Base-by-base conservation (phyloP, 2,888 invertebrate species). In the Cerceris rybyensis region DNA sequence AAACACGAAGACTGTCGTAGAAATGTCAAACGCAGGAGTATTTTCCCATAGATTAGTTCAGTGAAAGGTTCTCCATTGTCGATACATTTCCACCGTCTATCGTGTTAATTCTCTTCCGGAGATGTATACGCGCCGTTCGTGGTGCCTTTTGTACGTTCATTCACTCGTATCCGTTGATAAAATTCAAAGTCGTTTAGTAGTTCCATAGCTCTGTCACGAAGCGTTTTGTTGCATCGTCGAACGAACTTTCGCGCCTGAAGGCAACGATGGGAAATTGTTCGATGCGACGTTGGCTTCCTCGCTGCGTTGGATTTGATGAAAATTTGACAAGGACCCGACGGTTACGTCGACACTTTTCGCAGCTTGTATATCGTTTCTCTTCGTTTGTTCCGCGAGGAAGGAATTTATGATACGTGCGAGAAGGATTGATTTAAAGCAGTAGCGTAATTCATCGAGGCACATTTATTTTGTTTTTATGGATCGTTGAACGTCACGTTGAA, bases 211-310 rank as follows among this genome's bases (percentile, higher is more conserved):
- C 67, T 43, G 72, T 80, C 68, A 68, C 75, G 75, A 61, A 80
- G 71, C 68, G 58, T 42, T 73, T 58, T 73, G 72, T 65, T 49
- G 72, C 69, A 67, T 58, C 70, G 46, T 82, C 75, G 70, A 70
- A 57, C 61, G 42, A 63, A 54, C 16, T 58, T 60, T 8, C 61
- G 50, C 61, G 52, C 70, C 70, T 55, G 63, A 65, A 78, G 69
- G 54, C 68, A 66, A 72, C 58, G 71, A 71, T 54, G 65, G 28
- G 28, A 28, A 81, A 81, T 83, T 71, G 78, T 68, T 55, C 71
- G 66, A 17, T 41, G 68, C 39, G 60, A 58, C 59, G 43, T 69
- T 58, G 66, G 58, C 67, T 16, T 50, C 58, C 28, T 46, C 70
- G 57, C 43, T 69, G 43, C 42, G 66, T 13, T 65, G 49, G 69